Evolutionary conservation across 2,797 vertebrate genomes (phyloP).

Genomic region (Dallia pectoralis): DNA sequence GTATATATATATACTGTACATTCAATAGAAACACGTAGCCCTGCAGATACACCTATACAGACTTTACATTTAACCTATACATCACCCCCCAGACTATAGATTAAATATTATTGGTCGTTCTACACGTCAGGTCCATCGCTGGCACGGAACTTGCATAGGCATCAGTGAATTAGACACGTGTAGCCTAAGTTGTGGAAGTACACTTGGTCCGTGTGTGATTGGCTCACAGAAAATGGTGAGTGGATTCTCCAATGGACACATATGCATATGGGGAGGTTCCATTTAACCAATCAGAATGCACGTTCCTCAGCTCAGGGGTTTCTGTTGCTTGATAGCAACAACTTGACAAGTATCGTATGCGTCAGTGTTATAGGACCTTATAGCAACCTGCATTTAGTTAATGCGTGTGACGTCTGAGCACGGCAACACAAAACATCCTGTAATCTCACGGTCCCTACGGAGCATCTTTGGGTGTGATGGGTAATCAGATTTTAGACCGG

Average conservation of each 20-base stretch:
- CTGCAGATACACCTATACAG: conserved; percentile 40
- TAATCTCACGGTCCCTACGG: not conserved
- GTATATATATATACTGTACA: conserved; percentile 62
- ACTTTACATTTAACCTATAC: conserved; percentile 26
- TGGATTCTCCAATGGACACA: conserved; percentile 26
- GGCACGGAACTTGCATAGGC: conserved; percentile 35
- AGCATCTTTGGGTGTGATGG: not conserved
- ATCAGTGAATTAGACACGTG: conserved; percentile 29
- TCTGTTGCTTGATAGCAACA: no score
- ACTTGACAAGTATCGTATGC: no score
- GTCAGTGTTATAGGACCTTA: no score
- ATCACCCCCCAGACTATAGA: conserved; percentile 35
- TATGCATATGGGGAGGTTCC: conserved; percentile 34
- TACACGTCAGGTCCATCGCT: conserved; percentile 42
- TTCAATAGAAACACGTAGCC: conserved; percentile 56
- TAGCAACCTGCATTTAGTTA: no score
- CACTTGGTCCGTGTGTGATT: conserved; percentile 19
- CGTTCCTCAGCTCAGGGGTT: no score
- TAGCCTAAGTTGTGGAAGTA: conserved; percentile 17
- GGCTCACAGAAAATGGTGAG: conserved; percentile 12
- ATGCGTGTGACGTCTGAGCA: no score
- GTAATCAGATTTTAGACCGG: no score
- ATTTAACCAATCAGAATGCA: not conserved
- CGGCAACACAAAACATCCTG: not conserved
- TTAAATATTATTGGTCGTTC: conserved; percentile 51